Base-by-base conservation (phyloP, 2,797 vertebrate species). In the Enoplosus armatus region DNA sequence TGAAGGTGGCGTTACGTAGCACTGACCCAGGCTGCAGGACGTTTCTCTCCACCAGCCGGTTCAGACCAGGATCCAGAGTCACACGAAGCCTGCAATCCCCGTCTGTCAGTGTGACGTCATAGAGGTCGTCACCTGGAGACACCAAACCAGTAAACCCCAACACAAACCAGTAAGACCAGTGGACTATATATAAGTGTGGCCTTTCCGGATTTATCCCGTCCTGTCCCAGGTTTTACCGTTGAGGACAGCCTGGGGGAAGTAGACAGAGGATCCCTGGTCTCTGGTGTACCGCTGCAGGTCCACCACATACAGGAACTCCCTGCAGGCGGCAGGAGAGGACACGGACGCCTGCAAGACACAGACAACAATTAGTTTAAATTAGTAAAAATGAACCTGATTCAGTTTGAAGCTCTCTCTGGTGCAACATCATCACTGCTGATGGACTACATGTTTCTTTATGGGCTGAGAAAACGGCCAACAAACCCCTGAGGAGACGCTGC, bases 61-160 rank as follows among this genome's bases (percentile, higher is more conserved):
- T 95, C 24, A 96, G 87, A 11, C 72, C 59, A 0, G 95, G 94
- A 54, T 95, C 94, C 70, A 96, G 80, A 2, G 94, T 94, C 22
- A 92, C 94, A 1, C 89, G 87, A 0, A 96, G 76, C 35, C 89
- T 74, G 74, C 95, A 95, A 86, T 95, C 89, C 0, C 93, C 88
- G 18, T 96, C 95, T 0, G 89, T 90, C 54, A 96, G 59, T 0
- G 90, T 95, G 24, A 93, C 37, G 68, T 96, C 95, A 24, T 94
- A 96, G 45, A 96, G 80, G 87, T 93, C 85, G 0, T 91, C 89
- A 6, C 90, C 93, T 87, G 73, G 53, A 60, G 66, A 82, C 64
- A 35, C 2, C 2, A 16, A 4, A 29, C 4, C 33, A 51, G 53
- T 2, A 1, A 37, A 56, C 15, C 14, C 16, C 56, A 15, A 2